phyloP scores from a whole-genome alignment of 2,888 invertebrate species.

The Homarus gammarus region DNA sequence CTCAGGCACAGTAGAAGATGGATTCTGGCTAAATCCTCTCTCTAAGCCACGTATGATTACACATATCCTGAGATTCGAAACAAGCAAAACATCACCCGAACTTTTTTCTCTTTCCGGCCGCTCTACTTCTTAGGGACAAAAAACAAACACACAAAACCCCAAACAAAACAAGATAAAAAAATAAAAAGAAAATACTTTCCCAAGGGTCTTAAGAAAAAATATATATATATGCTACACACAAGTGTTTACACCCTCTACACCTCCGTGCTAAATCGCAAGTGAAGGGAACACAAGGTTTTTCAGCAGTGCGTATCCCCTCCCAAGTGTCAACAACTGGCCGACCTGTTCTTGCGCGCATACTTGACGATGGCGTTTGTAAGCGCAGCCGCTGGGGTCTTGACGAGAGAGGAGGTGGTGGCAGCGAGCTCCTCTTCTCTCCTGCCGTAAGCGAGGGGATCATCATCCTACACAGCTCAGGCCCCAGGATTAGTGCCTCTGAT shows the following conservation, averaged over 20 bases:
- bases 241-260: not conserved
- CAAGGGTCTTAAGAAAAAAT: not conserved
- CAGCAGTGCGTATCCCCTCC: not conserved
- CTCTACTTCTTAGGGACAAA: too few relatives aligned
- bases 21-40: not conserved
- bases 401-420: not conserved
- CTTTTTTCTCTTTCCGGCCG: not conserved
- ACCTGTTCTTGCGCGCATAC: constrained; percentile 30
- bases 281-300: not conserved
- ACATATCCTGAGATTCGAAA: not conserved
- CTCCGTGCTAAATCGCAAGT: constrained; percentile 1
- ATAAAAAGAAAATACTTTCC: not conserved
- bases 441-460: not conserved
- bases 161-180: not conserved
- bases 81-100: not conserved
- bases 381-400: not conserved
- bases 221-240: not conserved
- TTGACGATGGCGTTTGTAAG: not conserved
- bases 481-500: constrained; percentile 28
- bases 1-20: not conserved
- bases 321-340: constrained; percentile 21
- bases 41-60: not conserved
- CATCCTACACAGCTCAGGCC: not conserved
- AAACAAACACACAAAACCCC: not conserved
- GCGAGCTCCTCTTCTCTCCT: not conserved